Base-by-base conservation (phyloP, 2,888 invertebrate species). In the Elmis aenea region DNA sequence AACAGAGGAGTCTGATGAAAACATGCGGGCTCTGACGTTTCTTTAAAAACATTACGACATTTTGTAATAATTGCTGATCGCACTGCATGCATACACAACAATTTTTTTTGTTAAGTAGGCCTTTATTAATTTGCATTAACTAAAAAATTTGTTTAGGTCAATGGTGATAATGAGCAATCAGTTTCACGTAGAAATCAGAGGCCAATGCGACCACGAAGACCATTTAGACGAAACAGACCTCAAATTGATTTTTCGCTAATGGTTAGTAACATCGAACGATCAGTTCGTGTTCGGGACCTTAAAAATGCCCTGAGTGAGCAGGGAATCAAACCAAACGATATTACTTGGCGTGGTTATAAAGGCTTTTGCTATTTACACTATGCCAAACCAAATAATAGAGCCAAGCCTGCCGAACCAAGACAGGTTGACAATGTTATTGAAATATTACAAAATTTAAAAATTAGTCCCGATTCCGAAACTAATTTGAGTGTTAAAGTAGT, bases 251-350 rank as follows among this genome's bases (percentile, higher is more conserved):
- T 51, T 61, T 76, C 79, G 3, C 51, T 74, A 22, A 68, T 69
- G 71, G 76, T 87, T 33, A 79, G 81, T 8, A 86, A 86, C 59
- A 83, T 87, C 55, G 76, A 81, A 34, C 77, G 77, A 10, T 76
- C 74, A 42, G 80, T 83, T 6, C 74, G 85, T 43, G 79, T 86
- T 5, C 78, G 83, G 27, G 85, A 87, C 58, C 66, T 87, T 52
- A 86, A 86, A 59, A 75, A 77, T 29, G 86, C 84, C 18, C 66
- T 87, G 16, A 73, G 73, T 23, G 82, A 83, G 55, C 79, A 84
- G 50, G 82, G 84, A 26, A 81, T 86, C 35, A 83, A 82, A 57
- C 86, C 87, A 3, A 76, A 77, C 51, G 77, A 81, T 45, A 86
- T 87, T 66, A 77, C 81, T 33, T 87, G 87, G 87, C 55, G 59